Percentiles rank a stretch among this genome's conserved stretches.
These are phyloP conservation scores for Gila orcuttii DNA, from an alignment of 2,113 vertebrate species.

Conservation along the genomic window DNA sequence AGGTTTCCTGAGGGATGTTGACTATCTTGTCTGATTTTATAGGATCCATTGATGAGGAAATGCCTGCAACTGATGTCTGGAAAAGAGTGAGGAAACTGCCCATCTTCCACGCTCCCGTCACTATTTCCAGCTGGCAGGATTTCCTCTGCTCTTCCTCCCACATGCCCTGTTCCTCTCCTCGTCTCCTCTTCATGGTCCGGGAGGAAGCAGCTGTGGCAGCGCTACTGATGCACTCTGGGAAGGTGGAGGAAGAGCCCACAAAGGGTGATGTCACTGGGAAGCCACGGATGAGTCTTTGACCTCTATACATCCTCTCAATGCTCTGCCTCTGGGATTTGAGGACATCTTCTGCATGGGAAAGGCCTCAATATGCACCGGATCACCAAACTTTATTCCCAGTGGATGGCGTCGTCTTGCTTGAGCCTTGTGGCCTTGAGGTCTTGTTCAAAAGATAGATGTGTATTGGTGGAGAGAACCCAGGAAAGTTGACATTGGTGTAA, in stretches of 20 bases:
- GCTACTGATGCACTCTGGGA: conserved; percentile 36
- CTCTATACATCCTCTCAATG: conserved; percentile 45
- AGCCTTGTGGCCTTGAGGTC: conserved; percentile 65
- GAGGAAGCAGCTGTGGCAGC: conserved; percentile 58
- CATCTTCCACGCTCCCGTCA: conserved; percentile 41
- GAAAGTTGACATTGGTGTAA: conserved; percentile 71
- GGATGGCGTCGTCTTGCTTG: conserved; percentile 57
- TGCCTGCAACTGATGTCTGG: conserved; percentile 51
- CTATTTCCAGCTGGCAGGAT: conserved; percentile 48
- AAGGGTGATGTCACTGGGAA: conserved; percentile 45
- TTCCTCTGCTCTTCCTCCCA: conserved; percentile 13
- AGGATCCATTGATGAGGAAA: conserved; percentile 46
- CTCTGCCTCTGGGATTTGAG: conserved; percentile 64
- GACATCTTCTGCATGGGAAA: conserved; percentile 74
- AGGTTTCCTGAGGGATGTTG: conserved; percentile 59
- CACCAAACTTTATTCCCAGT: conserved; percentile 67
- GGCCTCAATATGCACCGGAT: conserved; percentile 74
- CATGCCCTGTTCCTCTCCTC: conserved; percentile 32
- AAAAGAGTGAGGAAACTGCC: conserved; percentile 61
- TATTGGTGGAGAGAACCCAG: conserved; percentile 64
- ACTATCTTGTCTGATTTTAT: conserved; percentile 51
- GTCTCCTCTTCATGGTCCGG: conserved; percentile 12
- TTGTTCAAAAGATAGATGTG: conserved; percentile 75
- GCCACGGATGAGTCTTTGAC: conserved; percentile 39
- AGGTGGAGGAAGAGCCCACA: background rate